These are phyloP conservation scores for Holothuria scabra DNA, from an alignment of 53 echinoderm and acorn worm genomes.

Conservation along the genomic window DNA sequence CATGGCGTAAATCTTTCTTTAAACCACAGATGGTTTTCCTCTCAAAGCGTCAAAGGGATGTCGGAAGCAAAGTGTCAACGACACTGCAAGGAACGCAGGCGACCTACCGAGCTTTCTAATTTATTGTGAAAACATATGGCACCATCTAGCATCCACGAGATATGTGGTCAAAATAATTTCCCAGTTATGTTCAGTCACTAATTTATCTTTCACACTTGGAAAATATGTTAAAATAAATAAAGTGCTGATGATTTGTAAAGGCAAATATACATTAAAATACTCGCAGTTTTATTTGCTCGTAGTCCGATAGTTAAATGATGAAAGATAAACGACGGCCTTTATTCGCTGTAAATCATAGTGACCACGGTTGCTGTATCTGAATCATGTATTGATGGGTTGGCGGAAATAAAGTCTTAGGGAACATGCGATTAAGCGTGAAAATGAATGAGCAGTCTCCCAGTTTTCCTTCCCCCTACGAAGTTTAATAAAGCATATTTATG, in stretches of 20 bases:
- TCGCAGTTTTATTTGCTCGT: not conserved
- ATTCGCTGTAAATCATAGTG: too few species aligned
- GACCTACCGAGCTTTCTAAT: slow-evolving; percentile 26
- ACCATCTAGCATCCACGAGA: slow-evolving; percentile 2
- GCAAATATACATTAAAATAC: slow-evolving; percentile 34
- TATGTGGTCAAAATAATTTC: slow-evolving; percentile 37
- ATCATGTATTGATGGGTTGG: too few species aligned
- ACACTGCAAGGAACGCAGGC: slow-evolving; percentile 12
- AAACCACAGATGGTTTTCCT: slow-evolving; percentile 39
- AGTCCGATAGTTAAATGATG: too few species aligned
- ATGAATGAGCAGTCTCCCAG: too few species aligned
- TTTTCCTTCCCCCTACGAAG: too few species aligned
- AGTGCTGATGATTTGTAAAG: slow-evolving; percentile 17
- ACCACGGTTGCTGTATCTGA: too few species aligned
- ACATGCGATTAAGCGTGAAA: too few species aligned
- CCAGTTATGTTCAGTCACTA: slow-evolving; percentile 20
- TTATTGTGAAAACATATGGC: slow-evolving; percentile 38
- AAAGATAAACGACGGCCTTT: too few species aligned
- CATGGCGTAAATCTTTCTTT: slow-evolving; percentile 10
- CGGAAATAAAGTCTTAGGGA: too few species aligned
- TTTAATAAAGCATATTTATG: too few species aligned
- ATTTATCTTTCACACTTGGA: slow-evolving; percentile 22
- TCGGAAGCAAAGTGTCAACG: slow-evolving; percentile 18
- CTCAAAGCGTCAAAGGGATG: not conserved
- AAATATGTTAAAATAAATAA: slow-evolving; percentile 45